Base-by-base conservation (phyloP, 2,113 vertebrate genomes). In the Ramphastos sulfuratus region DNA sequence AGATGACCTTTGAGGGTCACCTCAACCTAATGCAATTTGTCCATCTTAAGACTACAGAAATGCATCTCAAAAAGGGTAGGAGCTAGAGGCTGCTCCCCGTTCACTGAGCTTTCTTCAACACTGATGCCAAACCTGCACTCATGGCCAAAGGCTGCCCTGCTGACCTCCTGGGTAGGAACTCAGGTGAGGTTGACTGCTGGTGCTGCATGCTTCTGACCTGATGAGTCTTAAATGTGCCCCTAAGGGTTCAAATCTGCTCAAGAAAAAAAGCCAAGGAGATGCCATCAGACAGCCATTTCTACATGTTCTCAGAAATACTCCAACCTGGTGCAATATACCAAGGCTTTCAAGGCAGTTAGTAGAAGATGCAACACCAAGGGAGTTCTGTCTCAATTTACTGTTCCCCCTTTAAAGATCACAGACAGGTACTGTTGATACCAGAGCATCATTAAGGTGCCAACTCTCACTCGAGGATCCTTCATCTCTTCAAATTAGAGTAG, bases 291-390 rank as follows among this genome's bases (percentile, higher is more conserved):
- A 39, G n/a, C 28, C 73, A 67, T 31, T 78, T 39, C 63, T 50
- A 4, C 10, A 2, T 0, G 1, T 61, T 73, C 44, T 74, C 28
- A 50, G 73, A 61, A 65, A 82, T 11, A 69, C 4, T 39, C 61
- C 2, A 1, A 39, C 24, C 50, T 46, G 24, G 3, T 2, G 3
- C 25, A 21, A 27, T 24, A 27, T 7, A 30, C 33, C 0, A 0
- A 90, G 27, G 12, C 21, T 60, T 56, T 16, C 61, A 39, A 25
- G 15, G 58, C 65, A 89, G 52, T n/a, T 61, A 48, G 21, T 6
- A 4, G 27, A 93, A 87, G 72, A 55, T 6, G 5, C 7, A 35
- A 9, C 16, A 54, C 35, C 65, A 88, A 18, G 25, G 9, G 13
- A 72, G 9, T 35, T 65, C 54, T 86, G 52, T 4, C 48, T 71